Percentiles rank a stretch among this genome's conserved stretches.
Evolutionary conservation across 2,797 vertebrate species (phyloP).

Genomic region (Neosilurus hyrtlii): DNA sequence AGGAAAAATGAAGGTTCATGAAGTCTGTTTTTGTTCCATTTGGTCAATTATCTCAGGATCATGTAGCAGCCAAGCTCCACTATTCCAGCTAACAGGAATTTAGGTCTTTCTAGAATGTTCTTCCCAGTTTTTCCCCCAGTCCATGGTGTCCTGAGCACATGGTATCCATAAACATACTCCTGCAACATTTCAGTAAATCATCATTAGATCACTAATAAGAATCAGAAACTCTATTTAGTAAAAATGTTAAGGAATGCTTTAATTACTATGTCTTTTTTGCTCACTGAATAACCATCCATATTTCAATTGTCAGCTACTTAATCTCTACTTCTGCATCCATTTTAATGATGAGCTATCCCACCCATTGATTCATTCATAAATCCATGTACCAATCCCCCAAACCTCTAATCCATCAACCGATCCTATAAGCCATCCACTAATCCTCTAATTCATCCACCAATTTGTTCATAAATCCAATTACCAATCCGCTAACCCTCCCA

Average conservation of each 20-base stretch:
- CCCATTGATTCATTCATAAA: too few species aligned
- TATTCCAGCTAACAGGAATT: neutral
- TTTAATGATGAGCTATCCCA: too few species aligned
- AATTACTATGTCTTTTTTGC: neutral
- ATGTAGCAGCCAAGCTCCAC: neutral
- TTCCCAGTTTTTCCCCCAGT: neutral
- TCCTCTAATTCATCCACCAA: neutral
- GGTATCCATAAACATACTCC: neutral
- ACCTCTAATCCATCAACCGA: neutral
- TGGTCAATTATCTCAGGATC: neutral
- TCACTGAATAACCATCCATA: neutral
- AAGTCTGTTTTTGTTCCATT: neutral
- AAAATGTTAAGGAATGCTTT: neutral
- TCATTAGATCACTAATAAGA: too few species aligned
- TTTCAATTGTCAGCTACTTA: neutral
- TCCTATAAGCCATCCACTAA: neutral
- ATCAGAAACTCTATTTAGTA: neutral
- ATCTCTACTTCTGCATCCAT: neutral
- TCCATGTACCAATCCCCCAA: neutral
- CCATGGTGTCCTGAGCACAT: neutral
- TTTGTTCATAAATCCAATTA: neutral
- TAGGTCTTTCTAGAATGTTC: neutral
- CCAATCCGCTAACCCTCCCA: neutral
- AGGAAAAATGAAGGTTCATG: neutral
- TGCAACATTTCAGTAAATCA: neutral